Base-by-base conservation (phyloP, 2,113 vertebrate species). In the Cyphomyrus plagiostoma region DNA sequence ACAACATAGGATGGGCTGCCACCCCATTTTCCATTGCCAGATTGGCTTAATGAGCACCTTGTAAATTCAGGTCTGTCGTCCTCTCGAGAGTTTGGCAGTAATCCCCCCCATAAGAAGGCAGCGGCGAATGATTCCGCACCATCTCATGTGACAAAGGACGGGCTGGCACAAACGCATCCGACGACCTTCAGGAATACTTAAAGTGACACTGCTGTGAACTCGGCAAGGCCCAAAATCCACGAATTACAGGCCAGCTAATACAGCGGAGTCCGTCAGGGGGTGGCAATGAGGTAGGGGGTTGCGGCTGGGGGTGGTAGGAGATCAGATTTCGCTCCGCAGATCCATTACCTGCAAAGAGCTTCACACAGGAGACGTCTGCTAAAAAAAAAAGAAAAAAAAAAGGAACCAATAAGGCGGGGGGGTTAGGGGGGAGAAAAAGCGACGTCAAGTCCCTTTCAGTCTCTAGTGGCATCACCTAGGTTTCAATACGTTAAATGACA, bases 171-270 rank as follows among this genome's bases (percentile, higher is more conserved):
- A 5, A 19, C 30, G 4, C 45, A 3, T n/a, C 48, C 4, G 35
- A 17, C 74, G 84, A 90, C 89, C 84, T 90, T 87, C 62, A 87
- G 84, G 62, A 90, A 89, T 86, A 89, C 86, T 86, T 74, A 86
- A 70, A 50, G 82, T 86, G 82, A 48, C 84, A 52, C 50, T 30
- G 42, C 84, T 30, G 42, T 86, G 82, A 52, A 86, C 84, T 66
- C 23, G 45, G 19, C 17, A 45, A 89, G 52, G 89, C 39, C 58
- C 15, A 74, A 89, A 89, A 86, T 89, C 82, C 83, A 70, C 52
- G 56, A 89, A 70, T 86, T 89, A 70, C 84, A 70, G 89, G 56
- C 82, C n/a, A 45, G 53, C 86, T 89, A 89, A 89, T 89, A 70
- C 66, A 21, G 42, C 49, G 82, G 84, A 39, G 52, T 66, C 84